Percentiles rank a stretch among this genome's conserved stretches.
Evolutionary conservation across 2,888 invertebrate species (phyloP).

Genomic region (Tineola bisselliella): DNA sequence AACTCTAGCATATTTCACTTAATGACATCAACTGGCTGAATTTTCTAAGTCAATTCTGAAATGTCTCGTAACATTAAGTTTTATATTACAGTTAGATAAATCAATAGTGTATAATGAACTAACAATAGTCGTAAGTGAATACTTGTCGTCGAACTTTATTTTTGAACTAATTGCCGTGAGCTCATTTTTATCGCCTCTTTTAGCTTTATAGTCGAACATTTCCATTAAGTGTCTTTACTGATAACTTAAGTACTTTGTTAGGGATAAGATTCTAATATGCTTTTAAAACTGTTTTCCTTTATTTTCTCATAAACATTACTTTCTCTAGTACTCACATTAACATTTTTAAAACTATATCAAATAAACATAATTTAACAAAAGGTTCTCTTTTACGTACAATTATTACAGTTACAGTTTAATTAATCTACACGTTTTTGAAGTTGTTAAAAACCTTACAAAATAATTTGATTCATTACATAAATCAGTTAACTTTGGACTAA

Average conservation of each 20-base stretch:
- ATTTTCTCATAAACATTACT: slow-evolving; percentile 9
- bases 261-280: slow-evolving; percentile 33
- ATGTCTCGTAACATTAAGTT: too few relatives aligned
- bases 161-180: slow-evolving; percentile 8
- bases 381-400: background rate
- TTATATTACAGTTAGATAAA: too few relatives aligned
- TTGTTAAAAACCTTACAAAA: too few relatives aligned
- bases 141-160: slow-evolving; percentile 4
- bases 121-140: background rate
- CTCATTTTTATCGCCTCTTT: slow-evolving; percentile 6
- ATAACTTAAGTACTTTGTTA: slow-evolving; percentile 23
- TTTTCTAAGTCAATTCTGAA: too few relatives aligned
- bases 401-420: too few relatives aligned
- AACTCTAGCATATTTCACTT: too few relatives aligned
- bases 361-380: background rate
- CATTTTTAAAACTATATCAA: background rate
- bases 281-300: slow-evolving; percentile 6
- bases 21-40: too few relatives aligned
- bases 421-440: too few relatives aligned
- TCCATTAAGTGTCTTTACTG: slow-evolving; percentile 8
- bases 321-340: background rate
- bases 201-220: slow-evolving; percentile 9
- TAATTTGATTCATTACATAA: too few relatives aligned
- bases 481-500: too few relatives aligned
- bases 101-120: background rate